These are phyloP conservation scores for Pheosia gnoma DNA, from an alignment of 2,888 invertebrate species.

Conservation along the genomic window DNA sequence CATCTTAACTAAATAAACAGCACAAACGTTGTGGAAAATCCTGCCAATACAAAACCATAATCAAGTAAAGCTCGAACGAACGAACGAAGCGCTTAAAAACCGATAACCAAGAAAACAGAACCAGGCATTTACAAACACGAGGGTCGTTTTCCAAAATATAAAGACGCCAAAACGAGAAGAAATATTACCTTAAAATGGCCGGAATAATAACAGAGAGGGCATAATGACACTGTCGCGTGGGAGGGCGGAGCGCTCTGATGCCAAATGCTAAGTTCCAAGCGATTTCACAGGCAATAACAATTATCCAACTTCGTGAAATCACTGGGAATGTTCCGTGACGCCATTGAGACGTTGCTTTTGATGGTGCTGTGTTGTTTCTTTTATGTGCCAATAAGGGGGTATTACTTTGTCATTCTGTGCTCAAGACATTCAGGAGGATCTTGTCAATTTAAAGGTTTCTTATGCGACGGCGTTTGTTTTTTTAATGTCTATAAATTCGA, in stretches of 20 bases:
- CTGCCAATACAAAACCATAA: not conserved
- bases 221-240: constrained; percentile 45
- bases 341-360: constrained; percentile 27
- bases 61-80: not conserved
- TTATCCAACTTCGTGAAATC: constrained; percentile 49
- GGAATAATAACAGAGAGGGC: constrained; percentile 25
- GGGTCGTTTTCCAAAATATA: constrained; percentile 12
- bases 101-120: not conserved
- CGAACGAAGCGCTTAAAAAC: not conserved
- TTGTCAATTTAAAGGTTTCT: not conserved
- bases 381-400: not conserved
- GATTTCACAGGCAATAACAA: constrained; percentile 54
- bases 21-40: not conserved
- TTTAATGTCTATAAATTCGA: too few relatives aligned
- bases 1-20: not conserved
- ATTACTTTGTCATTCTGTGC: not conserved
- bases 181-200: constrained; percentile 25
- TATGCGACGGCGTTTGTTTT: not conserved
- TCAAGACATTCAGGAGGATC: not conserved
- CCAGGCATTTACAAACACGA: not conserved
- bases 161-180: constrained; percentile 18
- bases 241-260: constrained; percentile 23
- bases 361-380: constrained; percentile 15
- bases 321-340: constrained; percentile 46
- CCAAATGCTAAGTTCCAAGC: constrained; percentile 37